phyloP scores from a whole-genome alignment of 2,888 invertebrate genomes.

The Scaptomyza flava region DNA sequence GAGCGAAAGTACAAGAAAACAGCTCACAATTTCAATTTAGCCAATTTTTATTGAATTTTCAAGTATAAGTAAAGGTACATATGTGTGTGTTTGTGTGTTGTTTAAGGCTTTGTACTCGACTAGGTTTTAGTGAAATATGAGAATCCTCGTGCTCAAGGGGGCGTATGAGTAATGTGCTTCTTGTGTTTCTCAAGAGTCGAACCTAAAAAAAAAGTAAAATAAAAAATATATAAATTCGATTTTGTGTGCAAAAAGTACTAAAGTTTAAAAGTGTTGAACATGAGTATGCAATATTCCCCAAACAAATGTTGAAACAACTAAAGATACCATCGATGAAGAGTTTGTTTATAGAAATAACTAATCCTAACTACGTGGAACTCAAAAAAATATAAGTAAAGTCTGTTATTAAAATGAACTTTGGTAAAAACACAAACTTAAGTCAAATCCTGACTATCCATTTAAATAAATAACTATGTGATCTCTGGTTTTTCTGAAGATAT shows the following conservation, averaged over 20 bases:
- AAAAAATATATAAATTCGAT: conserved; percentile 26
- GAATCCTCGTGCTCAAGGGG: conserved; percentile 40
- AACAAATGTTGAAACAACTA: not conserved
- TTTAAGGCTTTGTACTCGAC: conserved; percentile 26
- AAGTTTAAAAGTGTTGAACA: not conserved
- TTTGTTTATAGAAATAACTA: not conserved
- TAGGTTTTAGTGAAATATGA: conserved; percentile 58
- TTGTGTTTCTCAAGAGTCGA: conserved; percentile 41
- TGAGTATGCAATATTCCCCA: not conserved
- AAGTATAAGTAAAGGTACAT: conserved; percentile 28
- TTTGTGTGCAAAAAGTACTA: not conserved
- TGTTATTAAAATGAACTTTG: not conserved
- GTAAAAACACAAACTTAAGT: not conserved
- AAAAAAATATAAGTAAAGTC: not conserved
- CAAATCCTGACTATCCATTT: not conserved
- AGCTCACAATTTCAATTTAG: conserved; percentile 70
- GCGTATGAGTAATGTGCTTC: conserved; percentile 74
- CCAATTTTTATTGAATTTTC: conserved; percentile 76
- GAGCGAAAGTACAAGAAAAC: not conserved
- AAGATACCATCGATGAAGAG: not conserved
- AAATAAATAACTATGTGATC: not conserved
- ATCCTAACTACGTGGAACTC: not conserved
- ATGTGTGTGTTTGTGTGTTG: conserved; percentile 10
- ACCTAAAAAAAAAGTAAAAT: not conserved
- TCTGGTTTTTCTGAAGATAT: not conserved